Conservation (phyloP, 2,888 invertebrate genomes). For the Parthenolecanium corni region DNA sequence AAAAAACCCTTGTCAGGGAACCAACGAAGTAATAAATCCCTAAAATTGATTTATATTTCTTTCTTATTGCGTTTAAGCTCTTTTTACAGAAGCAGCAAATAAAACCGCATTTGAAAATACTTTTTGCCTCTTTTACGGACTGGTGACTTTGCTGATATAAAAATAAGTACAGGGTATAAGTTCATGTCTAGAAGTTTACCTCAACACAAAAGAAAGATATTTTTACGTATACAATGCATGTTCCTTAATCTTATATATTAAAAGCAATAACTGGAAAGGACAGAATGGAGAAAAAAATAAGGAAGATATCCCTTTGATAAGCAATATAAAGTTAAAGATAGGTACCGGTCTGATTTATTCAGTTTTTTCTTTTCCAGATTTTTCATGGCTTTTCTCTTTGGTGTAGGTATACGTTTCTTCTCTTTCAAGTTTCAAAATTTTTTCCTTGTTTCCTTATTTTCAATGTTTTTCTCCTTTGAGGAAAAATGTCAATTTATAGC, state of each 20-base stretch:
- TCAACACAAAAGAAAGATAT: slow-evolving; percentile 21
- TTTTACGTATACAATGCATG: slow-evolving; percentile 25
- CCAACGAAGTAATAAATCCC: slow-evolving; percentile 20
- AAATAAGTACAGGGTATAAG: slow-evolving; percentile 19
- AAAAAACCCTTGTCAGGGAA: slow-evolving; percentile 16
- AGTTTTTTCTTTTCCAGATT: slow-evolving; percentile 6
- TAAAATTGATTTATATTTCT: slow-evolving; percentile 22
- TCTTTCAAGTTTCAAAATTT: slow-evolving; percentile 6
- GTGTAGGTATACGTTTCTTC: no score
- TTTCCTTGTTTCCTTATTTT: background rate
- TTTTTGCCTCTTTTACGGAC: slow-evolving; percentile 20
- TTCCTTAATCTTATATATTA: slow-evolving; percentile 28
- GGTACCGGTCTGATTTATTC: slow-evolving; percentile 25
- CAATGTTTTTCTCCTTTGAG: background rate
- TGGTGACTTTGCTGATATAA: slow-evolving; percentile 19
- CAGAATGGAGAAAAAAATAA: slow-evolving; percentile 1
- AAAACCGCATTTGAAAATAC: slow-evolving; percentile 27
- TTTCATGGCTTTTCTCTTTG: slow-evolving; percentile 12
- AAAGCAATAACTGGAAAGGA: slow-evolving; percentile 28
- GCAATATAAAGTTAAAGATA: slow-evolving; percentile 18
- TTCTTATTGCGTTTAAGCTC: slow-evolving; percentile 12
- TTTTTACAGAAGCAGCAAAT: slow-evolving; percentile 19
- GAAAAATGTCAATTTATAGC: no score
- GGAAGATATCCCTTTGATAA: slow-evolving; percentile 25
- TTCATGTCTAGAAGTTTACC: slow-evolving; percentile 26